A percentile compares a stretch with the other conserved stretches of the same genome.
Conservation (phyloP, 2,888 invertebrate genomes). For the Blera fallax region DNA sequence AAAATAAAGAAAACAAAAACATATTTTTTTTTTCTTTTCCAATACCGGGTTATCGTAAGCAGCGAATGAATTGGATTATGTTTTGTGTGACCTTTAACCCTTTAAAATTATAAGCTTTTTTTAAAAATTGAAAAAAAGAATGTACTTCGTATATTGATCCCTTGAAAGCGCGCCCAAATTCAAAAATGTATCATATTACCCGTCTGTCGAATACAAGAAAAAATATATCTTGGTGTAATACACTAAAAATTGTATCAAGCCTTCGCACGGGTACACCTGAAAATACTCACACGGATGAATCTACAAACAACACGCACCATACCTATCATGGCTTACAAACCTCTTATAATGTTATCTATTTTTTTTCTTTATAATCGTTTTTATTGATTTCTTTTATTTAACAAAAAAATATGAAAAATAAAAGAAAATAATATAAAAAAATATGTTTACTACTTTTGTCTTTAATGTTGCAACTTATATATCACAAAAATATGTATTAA, state of each 20-base stretch:
- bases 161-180: not conserved
- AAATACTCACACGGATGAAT: slow-evolving; percentile 11
- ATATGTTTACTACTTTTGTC: slow-evolving; percentile 80
- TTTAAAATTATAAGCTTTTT: not conserved
- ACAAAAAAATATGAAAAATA: slow-evolving; percentile 47
- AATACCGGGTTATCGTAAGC: not conserved
- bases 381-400: slow-evolving; percentile 55
- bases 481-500: slow-evolving; percentile 67
- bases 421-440: slow-evolving; percentile 62
- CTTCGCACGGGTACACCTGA: slow-evolving; percentile 19
- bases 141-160: not conserved
- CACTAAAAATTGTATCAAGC: not conserved
- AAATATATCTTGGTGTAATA: not conserved
- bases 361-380: slow-evolving; percentile 60
- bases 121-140: not conserved
- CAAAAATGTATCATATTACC: not conserved
- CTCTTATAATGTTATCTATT: slow-evolving; percentile 20
- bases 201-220: not conserved
- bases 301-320: slow-evolving; percentile 11
- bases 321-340: slow-evolving; percentile 21
- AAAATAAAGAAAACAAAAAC: slow-evolving; percentile 2
- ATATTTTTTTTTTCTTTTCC: not conserved
- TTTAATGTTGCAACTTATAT: slow-evolving; percentile 82
- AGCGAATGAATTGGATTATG: slow-evolving; percentile 7
- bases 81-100: not conserved